phyloP scores from a whole-genome alignment of 1,140 invertebrate species.

The Drosophila leontia region DNA sequence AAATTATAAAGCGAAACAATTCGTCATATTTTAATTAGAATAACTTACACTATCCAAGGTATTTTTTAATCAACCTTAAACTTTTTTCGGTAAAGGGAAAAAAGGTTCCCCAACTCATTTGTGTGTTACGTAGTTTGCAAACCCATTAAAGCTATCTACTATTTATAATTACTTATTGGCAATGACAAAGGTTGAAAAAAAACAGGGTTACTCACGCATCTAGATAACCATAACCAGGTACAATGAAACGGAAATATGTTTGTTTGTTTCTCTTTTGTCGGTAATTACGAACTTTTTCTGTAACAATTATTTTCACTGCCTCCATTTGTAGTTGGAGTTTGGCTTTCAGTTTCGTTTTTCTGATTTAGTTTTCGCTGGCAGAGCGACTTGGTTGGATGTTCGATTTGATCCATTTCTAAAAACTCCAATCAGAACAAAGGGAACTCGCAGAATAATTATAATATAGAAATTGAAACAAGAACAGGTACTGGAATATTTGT shows the following conservation, averaged over 20 bases:
- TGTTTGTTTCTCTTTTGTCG: neutral
- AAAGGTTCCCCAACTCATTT: neutral
- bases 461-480: neutral
- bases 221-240: slow-evolving; percentile 18
- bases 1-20: neutral
- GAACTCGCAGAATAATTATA: too few species aligned
- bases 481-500: neutral
- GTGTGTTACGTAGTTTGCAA: slow-evolving; percentile 3
- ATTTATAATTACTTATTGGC: slow-evolving; percentile 31
- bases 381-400: neutral
- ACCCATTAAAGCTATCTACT: slow-evolving; percentile 8
- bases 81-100: neutral
- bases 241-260: slow-evolving; percentile 42
- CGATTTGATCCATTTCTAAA: neutral
- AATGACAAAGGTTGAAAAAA: slow-evolving; percentile 20
- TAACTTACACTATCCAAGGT: neutral
- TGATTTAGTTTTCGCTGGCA: slow-evolving; percentile 1
- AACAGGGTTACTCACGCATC: slow-evolving; percentile 22
- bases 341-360: slow-evolving; percentile 2
- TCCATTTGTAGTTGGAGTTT: slow-evolving; percentile 4
- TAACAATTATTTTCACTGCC: slow-evolving; percentile 32
- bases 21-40: neutral
- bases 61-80: neutral
- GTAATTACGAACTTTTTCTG: slow-evolving; percentile 37
- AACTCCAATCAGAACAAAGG: neutral